These are phyloP conservation scores for Gambusia holbrooki DNA, from an alignment of 2,113 vertebrate species.

Conservation along the genomic window DNA sequence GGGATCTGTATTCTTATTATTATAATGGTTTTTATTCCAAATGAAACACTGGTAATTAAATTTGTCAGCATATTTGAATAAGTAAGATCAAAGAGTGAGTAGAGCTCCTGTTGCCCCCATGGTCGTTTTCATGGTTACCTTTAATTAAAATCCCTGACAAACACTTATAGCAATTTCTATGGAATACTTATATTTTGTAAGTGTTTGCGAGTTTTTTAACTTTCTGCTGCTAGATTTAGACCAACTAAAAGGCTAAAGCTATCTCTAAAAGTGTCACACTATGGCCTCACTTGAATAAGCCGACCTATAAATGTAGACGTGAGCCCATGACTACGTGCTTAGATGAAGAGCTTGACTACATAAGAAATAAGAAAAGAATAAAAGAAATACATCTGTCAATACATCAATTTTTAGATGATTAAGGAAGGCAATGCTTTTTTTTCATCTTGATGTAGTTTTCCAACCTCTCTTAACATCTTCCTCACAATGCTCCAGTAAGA, in stretches of 20 bases:
- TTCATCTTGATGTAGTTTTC: neutral
- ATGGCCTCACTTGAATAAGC: neutral
- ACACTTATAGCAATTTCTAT: slow-evolving; percentile 4
- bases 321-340: slow-evolving; percentile 14
- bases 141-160: slow-evolving; percentile 2
- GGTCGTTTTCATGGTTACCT: slow-evolving; percentile 14
- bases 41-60: slow-evolving; percentile 6
- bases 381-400: neutral
- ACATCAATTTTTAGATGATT: neutral
- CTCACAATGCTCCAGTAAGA: too few relatives aligned
- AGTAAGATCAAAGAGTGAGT: slow-evolving; percentile 11
- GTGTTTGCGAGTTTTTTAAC: neutral
- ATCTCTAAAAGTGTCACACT: neutral
- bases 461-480: neutral
- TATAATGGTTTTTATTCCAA: slow-evolving; percentile 4
- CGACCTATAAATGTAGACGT: slow-evolving; percentile 1
- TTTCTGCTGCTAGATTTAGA: neutral
- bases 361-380: neutral
- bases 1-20: neutral
- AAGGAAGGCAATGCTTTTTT: neutral
- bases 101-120: slow-evolving; percentile 9
- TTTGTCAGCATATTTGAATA: slow-evolving; percentile 19
- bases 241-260: neutral
- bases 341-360: slow-evolving; percentile 19
- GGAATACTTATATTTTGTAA: neutral